Conservation (phyloP, 2,888 invertebrate species). For the Pristionchus exspectatus region DNA sequence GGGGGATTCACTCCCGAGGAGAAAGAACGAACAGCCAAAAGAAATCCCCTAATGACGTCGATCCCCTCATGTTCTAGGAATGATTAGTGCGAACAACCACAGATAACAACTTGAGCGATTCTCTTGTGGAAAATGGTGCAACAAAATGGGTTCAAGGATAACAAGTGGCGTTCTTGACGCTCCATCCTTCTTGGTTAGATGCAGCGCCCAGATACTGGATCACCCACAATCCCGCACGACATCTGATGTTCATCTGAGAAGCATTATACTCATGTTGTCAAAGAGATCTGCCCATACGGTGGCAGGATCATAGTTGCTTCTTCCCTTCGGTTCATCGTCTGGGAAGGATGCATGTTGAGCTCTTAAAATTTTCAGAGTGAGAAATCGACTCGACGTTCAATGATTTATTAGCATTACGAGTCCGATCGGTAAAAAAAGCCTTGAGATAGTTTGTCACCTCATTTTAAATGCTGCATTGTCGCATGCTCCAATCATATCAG, state of each 20-base stretch:
- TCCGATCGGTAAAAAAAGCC: not conserved
- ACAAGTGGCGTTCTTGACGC: not conserved
- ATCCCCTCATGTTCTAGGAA: not conserved
- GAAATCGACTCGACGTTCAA: not conserved
- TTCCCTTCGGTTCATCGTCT: not conserved
- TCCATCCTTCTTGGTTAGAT: not conserved
- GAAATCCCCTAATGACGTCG: conserved; percentile 8
- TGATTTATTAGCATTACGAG: not conserved
- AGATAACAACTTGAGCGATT: not conserved
- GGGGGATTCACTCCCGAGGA: conserved; percentile 25
- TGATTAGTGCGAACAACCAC: not conserved
- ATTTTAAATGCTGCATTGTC: not conserved
- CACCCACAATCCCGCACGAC: not conserved
- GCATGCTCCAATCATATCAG: not conserved
- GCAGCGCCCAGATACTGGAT: not conserved
- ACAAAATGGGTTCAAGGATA: not conserved
- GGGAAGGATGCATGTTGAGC: not conserved
- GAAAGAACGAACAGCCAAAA: conserved; percentile 32
- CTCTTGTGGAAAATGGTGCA: too few relatives aligned
- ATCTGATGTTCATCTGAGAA: not conserved
- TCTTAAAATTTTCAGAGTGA: not conserved
- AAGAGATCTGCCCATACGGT: not conserved
- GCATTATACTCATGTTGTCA: too few relatives aligned
- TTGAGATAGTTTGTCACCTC: not conserved
- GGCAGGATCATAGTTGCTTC: not conserved